Evolutionary conservation across 2,888 invertebrate species (phyloP).

Genomic region (Sarcophaga carnaria): DNA sequence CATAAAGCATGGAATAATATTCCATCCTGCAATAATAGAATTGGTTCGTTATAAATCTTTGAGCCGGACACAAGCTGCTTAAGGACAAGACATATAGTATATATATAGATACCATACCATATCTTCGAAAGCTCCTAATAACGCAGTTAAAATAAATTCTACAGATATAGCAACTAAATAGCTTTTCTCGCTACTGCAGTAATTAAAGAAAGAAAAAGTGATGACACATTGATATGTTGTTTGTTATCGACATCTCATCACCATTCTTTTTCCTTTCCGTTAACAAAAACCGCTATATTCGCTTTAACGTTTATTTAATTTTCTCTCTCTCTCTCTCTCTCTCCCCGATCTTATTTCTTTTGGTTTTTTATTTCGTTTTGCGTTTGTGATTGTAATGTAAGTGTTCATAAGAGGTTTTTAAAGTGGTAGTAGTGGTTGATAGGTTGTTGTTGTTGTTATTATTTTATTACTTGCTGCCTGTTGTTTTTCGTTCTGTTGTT

Average conservation of each 20-base stretch:
- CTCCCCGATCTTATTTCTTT: conserved; percentile 48
- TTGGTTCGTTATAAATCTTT: no score
- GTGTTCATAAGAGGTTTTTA: conserved; percentile 51
- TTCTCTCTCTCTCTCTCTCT: neutral
- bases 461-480: conserved; percentile 49
- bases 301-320: neutral
- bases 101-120: no score
- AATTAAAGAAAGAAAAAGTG: no score
- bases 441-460: conserved; percentile 30
- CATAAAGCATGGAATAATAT: no score
- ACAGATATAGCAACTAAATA: no score
- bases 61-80: no score
- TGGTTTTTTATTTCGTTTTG: neutral
- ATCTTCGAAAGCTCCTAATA: no score
- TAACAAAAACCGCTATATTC: conserved; percentile 42
- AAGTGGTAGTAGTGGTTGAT: conserved; percentile 64
- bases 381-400: conserved; percentile 46
- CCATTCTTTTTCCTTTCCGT: neutral
- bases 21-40: no score
- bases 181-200: no score
- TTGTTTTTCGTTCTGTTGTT: conserved; percentile 46
- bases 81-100: no score
- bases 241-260: neutral
- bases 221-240: no score
- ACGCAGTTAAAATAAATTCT: no score